Base-by-base conservation (phyloP, 1,140 invertebrate species). In the Drosophila paulistorum region DNA sequence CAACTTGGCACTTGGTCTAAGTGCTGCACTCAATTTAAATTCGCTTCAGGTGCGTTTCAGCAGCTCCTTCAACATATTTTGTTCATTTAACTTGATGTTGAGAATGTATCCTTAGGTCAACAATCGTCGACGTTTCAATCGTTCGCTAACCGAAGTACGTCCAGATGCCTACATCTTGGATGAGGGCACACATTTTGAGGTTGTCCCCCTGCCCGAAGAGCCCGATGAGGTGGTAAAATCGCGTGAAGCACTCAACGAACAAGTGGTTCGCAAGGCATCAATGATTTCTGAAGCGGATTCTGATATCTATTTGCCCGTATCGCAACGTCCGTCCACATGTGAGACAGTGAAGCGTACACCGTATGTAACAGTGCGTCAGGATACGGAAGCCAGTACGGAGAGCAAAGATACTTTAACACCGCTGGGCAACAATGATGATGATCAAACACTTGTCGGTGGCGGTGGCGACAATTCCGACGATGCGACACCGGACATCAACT, bases 61-160 rank as follows among this genome's bases (percentile, higher is more conserved):
- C 30, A 33, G n/a, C 37, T 37, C 35, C 6, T 39, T 51, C 7
- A 23, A 51, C 45, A 51, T 51, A 51, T 51, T 51, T 51, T 20
- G 45, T 20, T 51, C 17, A 51, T 51, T 51, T 51, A 20, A 51
- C 17, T 61, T 67, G 6, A 10, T 62, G 14, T 45, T 62, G 48
- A 17, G 33, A 33, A 45, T 68, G 7, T 20, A 17, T 41, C 9
- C 45, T 7, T 45, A 92, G 91, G 90, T 92, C 14, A 82, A 90
- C n/a, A 92, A 83, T 54, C 90, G 94, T 7, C 92, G 93, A 20
- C 93, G 93, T 67, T 92, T 95, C 5, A 93, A 94, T 37, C 91
- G 95, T 39, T 95, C 95, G 3, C 84, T 95, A 41, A 95, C 95
- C 0, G 95, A 96, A 79, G 95, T 94, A 17, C 91, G 94, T 9